Base-by-base conservation (phyloP, 2,888 invertebrate genomes). In the Gandaritis pyraliata region DNA sequence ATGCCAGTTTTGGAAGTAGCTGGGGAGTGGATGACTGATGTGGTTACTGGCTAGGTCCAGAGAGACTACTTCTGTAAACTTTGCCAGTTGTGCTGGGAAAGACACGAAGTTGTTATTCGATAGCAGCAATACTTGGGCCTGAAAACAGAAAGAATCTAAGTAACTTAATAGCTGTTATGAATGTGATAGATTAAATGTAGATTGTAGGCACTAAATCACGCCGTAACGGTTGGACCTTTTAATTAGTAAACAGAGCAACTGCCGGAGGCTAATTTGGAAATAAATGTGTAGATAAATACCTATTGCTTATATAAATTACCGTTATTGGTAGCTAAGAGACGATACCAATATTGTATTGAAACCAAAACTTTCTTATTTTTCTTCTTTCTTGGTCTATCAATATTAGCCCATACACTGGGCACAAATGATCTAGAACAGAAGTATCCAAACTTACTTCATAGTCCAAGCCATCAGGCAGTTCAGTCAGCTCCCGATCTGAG, bases 91-190 rank as follows among this genome's bases (percentile, higher is more conserved):
- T 0, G 73, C 57, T 6, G 95, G 95, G 70, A 95, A 93, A 8
- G 84, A 81, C 2, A 76, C 75, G 62, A 96, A 94, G 46, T 88
- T 82, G 77, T 96, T 96, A 71, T 92, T 90, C 0, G 95, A 94
- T 48, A 96, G 78, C 69, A 95, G 93, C 72, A 96, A 75, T 12
- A 93, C 91, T 74, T 94, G 93, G 38, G 95, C 94, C 95, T 95
- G 88, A 39, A 64, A 64, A 11, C 1, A 56, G 4, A 58, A 57
- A 50, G 10, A 55, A 23, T 45, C n/a, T 48, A 13, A 10, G 15
- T 2, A 7, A 4, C 41, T 1, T 23, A 23, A 23, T 23, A 23
- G 6, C 23, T 23, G 23, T 23, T 23, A 23, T 23, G 23, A 23
- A 23, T 23, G 23, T 23, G 23, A 23, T 23, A 23, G 1, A 23